Base-by-base conservation (phyloP, 1,140 invertebrate species). In the Euglossa dilemma region DNA sequence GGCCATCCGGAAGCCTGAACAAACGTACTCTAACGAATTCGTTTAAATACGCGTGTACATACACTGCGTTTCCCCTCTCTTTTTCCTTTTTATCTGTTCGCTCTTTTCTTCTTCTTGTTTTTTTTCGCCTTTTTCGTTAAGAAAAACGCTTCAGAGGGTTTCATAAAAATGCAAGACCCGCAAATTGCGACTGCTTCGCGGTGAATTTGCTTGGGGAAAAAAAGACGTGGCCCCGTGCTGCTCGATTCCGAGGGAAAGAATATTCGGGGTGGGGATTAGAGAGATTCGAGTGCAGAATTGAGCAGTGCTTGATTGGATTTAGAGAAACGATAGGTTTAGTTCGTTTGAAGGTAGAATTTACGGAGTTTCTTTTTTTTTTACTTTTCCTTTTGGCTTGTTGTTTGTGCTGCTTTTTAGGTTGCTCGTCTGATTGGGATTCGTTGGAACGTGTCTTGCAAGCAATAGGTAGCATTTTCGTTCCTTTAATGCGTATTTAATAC, bases 21-120 rank as follows among this genome's bases (percentile, higher is more conserved):
- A 69, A 69, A 52, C 47, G 47, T 5, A 70, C 23, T 52, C 50
- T 52, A 70, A 70, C 67, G 45, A 70, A 70, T 70, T 50, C 47
- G 9, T 70, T 52, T 70, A 52, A 25, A 70, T 14, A 52, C 47
- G 36, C 16, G 6, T 20, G 8, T 36, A 12, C 50, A 11, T 52
- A 14, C 14, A 14, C 50, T 14, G 12, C 14, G 11, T 52, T 52
- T 52, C 14, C 16, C 16, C 4, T 0, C 12, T 36, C 36, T 36
- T 36, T 36, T 36, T 36, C 36, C 4, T 16, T 36, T 36, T 36
- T 36, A 36, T 36, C 36, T 36, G 36, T 36, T 4, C 36, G 1
- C 36, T 4, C 4, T 36, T 36, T 36, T 16, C 25, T 6, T 36
- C 16, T n/a, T 14, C 7, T 63, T 63, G 14, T 25, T 25, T 23